Evolutionary conservation across 2,888 invertebrate species (phyloP).

Genomic region (Rhagonycha fulva): DNA sequence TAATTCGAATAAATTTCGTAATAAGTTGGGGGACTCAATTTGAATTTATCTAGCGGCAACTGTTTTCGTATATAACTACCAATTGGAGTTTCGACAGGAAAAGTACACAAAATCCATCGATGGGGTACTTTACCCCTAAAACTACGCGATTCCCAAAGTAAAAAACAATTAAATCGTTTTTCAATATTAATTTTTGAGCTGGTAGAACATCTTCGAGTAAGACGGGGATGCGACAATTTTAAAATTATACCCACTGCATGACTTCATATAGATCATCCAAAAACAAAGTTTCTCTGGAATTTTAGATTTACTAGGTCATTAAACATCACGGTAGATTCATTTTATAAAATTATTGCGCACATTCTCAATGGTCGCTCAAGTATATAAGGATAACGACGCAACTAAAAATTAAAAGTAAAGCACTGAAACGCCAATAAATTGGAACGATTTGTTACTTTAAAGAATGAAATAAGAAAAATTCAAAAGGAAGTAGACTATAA

Average conservation of each 20-base stretch:
- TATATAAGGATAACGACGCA: conserved; percentile 17
- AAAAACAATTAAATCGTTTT: background rate
- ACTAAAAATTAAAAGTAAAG: conserved; percentile 15
- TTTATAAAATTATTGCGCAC: conserved; percentile 14
- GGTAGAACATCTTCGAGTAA: background rate
- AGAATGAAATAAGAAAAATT: background rate
- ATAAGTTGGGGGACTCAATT: background rate
- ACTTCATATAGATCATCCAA: background rate
- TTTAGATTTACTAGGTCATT: conserved; percentile 18
- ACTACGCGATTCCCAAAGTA: background rate
- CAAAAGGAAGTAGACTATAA: background rate
- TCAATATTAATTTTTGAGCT: background rate
- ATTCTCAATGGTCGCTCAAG: conserved; percentile 11
- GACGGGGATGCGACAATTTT: background rate
- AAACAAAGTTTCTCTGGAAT: conserved; percentile 20
- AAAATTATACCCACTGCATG: conserved; percentile 4
- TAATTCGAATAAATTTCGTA: background rate
- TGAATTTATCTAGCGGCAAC: background rate
- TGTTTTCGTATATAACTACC: background rate
- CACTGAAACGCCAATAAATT: background rate
- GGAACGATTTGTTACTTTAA: background rate
- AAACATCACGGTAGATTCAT: conserved; percentile 18
- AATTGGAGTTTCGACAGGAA: background rate
- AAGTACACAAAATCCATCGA: background rate
- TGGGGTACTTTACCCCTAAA: background rate